Base-by-base conservation (phyloP, 1,140 invertebrate species). In the Neomicropteryx cornuta region DNA sequence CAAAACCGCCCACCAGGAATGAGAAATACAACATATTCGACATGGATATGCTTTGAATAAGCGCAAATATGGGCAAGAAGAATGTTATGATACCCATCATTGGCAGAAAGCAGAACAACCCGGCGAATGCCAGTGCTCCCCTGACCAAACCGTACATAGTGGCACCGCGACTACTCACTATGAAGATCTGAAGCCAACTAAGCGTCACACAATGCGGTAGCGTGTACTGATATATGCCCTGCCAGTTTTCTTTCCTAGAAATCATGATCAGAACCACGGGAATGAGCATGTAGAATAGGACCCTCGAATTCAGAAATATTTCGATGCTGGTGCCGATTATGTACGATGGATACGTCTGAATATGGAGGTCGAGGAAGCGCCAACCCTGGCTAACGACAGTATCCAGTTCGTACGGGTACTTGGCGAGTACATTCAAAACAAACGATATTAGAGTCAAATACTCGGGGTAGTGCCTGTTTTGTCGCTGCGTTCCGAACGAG, bases 171-270 rank as follows among this genome's bases (percentile, higher is more conserved):
- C 83, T 84, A 43, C 77, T 80, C 3, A 82, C 71, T 42, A 87
- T 77, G 22, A 81, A 82, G 47, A 89, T 77, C 49, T 89, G 85
- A 52, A 87, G 77, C 87, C 87, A 91, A 49, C 83, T 85, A 4
- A 89, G 66, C 0, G 83, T 86, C 0, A 90, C 83, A 31, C 86
- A 84, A 58, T 91, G 87, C 0, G 87, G 87, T 24, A 91, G 75
- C 0, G 88, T 58, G 20, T 72, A 77, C 38, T 77, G 78, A 48
- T 87, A 87, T 10, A 77, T 76, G 1, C 87, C 87, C 33, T 77
- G 71, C 83, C 85, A 89, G 32, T 75, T 70, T 10, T 80, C 75
- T 21, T 78, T 66, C 1, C 71, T 68, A 1, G 84, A 82, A 73
- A 91, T 80, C 45, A 76, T 67, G 0, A 79, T 46, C 33, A 89